Percentiles rank a stretch among this genome's conserved stretches.
Conservation (phyloP, 1,140 invertebrate genomes). For the Holcopasites calliopsidis region DNA sequence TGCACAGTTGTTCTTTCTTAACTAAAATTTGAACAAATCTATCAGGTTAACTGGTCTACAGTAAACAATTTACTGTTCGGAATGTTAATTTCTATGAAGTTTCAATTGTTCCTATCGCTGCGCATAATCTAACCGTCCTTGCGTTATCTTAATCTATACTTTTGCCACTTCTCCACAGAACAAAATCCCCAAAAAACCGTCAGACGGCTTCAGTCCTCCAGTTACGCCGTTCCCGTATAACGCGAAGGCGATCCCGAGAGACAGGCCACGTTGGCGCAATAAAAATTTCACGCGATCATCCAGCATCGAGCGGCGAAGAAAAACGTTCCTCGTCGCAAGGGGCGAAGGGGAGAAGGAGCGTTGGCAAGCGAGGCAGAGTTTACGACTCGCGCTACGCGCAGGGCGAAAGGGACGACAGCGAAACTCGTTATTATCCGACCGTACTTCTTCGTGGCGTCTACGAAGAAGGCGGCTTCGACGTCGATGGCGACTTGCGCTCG, state of each 20-base stretch:
- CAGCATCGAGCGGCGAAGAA: conserved; percentile 51
- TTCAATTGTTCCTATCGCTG: too few species aligned
- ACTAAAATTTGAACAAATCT: not conserved
- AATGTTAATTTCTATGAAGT: too few species aligned
- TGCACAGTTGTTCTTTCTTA: too few species aligned
- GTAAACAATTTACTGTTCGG: not conserved
- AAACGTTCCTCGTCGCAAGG: conserved; percentile 55
- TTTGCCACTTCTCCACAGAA: not conserved
- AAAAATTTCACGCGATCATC: conserved; percentile 75
- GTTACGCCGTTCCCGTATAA: conserved; percentile 44
- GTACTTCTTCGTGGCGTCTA: conserved; percentile 73
- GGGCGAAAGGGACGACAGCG: conserved; percentile 73
- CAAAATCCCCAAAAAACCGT: too few species aligned
- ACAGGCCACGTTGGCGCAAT: conserved; percentile 67
- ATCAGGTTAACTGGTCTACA: not conserved
- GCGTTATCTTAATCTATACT: not conserved
- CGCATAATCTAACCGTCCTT: too few species aligned
- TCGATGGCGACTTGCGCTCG: conserved; percentile 46
- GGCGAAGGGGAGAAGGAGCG: not conserved
- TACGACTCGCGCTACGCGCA: conserved; percentile 71
- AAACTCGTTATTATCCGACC: conserved; percentile 78
- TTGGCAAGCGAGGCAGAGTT: conserved; percentile 56
- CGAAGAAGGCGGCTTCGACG: conserved; percentile 50
- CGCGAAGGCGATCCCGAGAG: conserved; percentile 56
- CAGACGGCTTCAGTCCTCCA: too few species aligned